A percentile compares a stretch with the other conserved stretches of the same genome.
These are phyloP conservation scores for Corythornis cristatus DNA, from an alignment of 2,113 vertebrate species.

Conservation along the genomic window DNA sequence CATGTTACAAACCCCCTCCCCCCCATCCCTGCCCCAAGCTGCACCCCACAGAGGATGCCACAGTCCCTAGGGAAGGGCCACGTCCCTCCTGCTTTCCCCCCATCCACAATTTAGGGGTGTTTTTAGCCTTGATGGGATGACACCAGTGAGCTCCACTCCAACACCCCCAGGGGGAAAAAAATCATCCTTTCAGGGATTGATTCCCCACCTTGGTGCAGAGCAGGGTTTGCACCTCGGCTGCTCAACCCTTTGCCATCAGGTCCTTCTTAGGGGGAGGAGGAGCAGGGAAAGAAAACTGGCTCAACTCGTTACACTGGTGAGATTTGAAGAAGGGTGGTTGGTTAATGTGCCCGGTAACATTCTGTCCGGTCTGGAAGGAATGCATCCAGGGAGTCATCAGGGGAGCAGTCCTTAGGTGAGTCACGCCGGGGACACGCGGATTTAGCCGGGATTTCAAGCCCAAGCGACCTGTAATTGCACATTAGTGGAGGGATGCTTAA, in stretches of 20 bases:
- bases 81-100: not conserved
- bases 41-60: not conserved
- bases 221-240: too few relatives aligned
- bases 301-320: not conserved
- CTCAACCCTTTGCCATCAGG: not conserved
- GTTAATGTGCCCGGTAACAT: not conserved
- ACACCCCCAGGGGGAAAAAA: accelerated
- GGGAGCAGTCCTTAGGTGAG: slow-evolving; percentile 21
- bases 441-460: slow-evolving; percentile 37
- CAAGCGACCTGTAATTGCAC: slow-evolving; percentile 47
- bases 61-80: not conserved
- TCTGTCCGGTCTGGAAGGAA: slow-evolving; percentile 39
- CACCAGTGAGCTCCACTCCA: not conserved
- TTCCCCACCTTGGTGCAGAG: accelerated
- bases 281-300: not conserved
- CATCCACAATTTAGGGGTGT: accelerated
- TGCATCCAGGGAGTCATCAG: not conserved
- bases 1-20: not conserved
- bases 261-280: not conserved
- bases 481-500: not conserved
- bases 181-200: accelerated
- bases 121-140: accelerated
- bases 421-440: slow-evolving; percentile 7
- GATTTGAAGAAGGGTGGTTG: not conserved
- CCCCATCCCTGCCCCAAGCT: not conserved